Conservation (phyloP, 2,113 vertebrate species). For the Trematomus loennbergii region DNA sequence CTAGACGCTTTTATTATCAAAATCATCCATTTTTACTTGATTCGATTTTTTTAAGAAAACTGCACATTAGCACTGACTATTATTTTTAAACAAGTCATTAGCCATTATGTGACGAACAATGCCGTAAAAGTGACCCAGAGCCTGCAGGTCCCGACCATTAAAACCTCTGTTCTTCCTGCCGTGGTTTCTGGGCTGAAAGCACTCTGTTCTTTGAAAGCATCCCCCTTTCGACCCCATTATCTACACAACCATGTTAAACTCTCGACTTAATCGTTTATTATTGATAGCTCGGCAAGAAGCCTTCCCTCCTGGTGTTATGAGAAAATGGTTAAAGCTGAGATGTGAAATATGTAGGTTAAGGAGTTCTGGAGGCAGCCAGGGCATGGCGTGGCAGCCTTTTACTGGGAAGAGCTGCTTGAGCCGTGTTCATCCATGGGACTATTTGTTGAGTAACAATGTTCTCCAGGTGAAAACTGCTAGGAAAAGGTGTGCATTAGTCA, state of each 20-base stretch:
- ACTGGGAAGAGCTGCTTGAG: background rate
- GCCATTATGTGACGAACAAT: background rate
- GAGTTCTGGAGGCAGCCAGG: slow-evolving; percentile 9
- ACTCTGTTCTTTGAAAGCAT: slow-evolving; percentile 69
- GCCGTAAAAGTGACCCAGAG: slow-evolving; percentile 8
- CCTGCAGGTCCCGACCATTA: slow-evolving; percentile 43
- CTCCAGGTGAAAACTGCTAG: background rate
- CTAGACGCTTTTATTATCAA: background rate
- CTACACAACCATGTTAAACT: slow-evolving; percentile 65
- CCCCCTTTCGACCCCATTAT: slow-evolving; percentile 62
- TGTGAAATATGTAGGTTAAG: slow-evolving; percentile 51
- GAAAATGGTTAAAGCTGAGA: slow-evolving; percentile 49
- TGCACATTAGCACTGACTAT: background rate
- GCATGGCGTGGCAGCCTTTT: slow-evolving; percentile 1
- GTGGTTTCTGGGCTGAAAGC: slow-evolving; percentile 62
- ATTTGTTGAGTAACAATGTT: slow-evolving; percentile 16
- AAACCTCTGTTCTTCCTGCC: slow-evolving; percentile 20
- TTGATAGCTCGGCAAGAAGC: slow-evolving; percentile 65
- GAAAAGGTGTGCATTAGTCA: background rate
- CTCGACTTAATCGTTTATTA: slow-evolving; percentile 68
- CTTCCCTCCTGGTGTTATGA: slow-evolving; percentile 40
- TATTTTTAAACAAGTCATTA: slow-evolving; percentile 13
- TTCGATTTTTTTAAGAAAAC: background rate
- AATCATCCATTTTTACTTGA: background rate
- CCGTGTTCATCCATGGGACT: background rate